phyloP scores from a whole-genome alignment of 2,888 invertebrate genomes.

The Lycaena phlaeas region DNA sequence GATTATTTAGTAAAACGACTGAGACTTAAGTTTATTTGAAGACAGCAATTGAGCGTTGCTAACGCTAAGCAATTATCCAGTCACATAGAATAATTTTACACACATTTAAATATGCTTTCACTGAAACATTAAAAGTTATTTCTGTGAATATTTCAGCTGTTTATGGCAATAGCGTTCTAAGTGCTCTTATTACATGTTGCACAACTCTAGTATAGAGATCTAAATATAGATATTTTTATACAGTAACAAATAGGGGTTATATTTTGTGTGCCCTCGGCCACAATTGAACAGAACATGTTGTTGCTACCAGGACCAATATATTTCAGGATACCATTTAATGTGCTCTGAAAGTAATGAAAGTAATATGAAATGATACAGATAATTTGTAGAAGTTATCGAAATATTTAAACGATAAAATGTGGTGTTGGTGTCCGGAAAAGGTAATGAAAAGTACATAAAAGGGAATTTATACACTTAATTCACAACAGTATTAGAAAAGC shows the following conservation, averaged over 20 bases:
- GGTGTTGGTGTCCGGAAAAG: background rate
- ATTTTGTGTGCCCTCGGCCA: background rate
- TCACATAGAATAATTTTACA: slow-evolving; percentile 10
- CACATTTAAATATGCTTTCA: slow-evolving; percentile 10
- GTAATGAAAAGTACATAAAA: background rate
- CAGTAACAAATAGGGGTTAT: slow-evolving; percentile 12
- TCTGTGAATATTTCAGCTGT: slow-evolving; percentile 10
- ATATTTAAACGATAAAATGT: background rate
- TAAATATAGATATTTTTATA: slow-evolving; percentile 20
- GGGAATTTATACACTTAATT: too few species aligned
- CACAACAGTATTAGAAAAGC: too few species aligned
- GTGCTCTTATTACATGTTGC: slow-evolving; percentile 24
- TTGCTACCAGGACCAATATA: slow-evolving; percentile 9
- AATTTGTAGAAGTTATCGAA: background rate
- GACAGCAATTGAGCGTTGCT: slow-evolving; percentile 20
- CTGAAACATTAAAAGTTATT: slow-evolving; percentile 2
- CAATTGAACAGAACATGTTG: background rate
- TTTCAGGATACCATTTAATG: background rate
- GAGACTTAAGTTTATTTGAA: slow-evolving; percentile 10
- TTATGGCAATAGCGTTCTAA: slow-evolving; percentile 20
- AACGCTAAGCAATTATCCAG: slow-evolving; percentile 10
- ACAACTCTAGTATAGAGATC: slow-evolving; percentile 15
- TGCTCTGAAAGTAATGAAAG: background rate
- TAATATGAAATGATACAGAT: too few species aligned
- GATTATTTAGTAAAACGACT: slow-evolving; percentile 9